Conservation (phyloP, 2,888 invertebrate species). For the Sepioteuthis lessoniana region DNA sequence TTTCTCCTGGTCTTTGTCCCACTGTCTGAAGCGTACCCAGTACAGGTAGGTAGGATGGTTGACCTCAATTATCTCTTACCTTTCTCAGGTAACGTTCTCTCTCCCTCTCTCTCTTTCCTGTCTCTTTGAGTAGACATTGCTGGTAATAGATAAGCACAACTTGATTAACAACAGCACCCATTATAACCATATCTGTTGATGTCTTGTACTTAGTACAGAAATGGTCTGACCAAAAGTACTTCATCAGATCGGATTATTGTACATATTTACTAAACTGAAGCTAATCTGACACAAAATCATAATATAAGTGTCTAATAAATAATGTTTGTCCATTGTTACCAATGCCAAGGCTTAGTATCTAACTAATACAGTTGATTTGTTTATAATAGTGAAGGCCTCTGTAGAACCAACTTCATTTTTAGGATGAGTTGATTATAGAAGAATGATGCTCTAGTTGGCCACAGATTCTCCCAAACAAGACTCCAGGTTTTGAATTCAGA, state of each 20-base stretch:
- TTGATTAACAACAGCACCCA: background rate
- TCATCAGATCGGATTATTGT: background rate
- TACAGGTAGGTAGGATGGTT: background rate
- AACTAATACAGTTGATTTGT: too few relatives aligned
- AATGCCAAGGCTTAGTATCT: too few relatives aligned
- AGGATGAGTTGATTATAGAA: too few relatives aligned
- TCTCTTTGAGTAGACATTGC: background rate
- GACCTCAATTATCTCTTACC: constrained; percentile 23
- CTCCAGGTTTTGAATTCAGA: too few relatives aligned
- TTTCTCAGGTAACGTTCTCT: constrained; percentile 18
- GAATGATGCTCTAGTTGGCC: too few relatives aligned
- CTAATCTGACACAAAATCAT: background rate
- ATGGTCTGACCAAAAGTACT: background rate
- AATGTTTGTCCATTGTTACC: background rate
- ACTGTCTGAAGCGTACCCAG: background rate
- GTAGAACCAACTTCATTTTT: too few relatives aligned
- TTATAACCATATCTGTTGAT: background rate
- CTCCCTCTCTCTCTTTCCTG: background rate
- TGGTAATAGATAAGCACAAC: background rate
- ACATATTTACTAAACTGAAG: background rate
- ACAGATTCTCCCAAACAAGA: too few relatives aligned
- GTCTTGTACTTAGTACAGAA: background rate
- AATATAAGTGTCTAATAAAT: background rate
- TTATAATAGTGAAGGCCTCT: too few relatives aligned
- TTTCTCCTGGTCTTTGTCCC: background rate